A percentile compares a stretch with the other conserved stretches of the same genome.
Evolutionary conservation across 2,113 vertebrate species (phyloP).

Genomic region (Phaethon lepturus): DNA sequence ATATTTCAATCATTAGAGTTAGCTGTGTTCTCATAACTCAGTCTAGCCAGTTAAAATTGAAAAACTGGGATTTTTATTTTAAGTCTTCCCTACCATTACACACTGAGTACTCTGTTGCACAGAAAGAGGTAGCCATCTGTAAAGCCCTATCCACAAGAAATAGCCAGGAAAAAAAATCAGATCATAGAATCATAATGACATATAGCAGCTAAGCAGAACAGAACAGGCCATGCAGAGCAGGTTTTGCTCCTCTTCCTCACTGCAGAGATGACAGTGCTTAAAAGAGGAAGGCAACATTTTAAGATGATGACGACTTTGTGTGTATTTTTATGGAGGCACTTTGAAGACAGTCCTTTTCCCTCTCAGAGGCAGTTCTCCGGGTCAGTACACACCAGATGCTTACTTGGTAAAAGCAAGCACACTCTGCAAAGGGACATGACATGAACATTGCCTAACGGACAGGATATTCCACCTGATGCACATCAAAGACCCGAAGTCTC

Average conservation of each 20-base stretch:
- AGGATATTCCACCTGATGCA: not conserved
- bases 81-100: not conserved
- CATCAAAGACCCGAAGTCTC: not conserved
- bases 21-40: not conserved
- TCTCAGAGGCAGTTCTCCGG: not conserved
- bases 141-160: not conserved
- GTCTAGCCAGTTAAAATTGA: not conserved
- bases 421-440: not conserved
- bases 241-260: not conserved
- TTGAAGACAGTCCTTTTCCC: not conserved
- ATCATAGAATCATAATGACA: not conserved
- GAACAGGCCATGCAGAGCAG: not conserved
- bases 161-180: not conserved
- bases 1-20: not conserved
- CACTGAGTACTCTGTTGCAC: not conserved
- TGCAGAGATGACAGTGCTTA: not conserved
- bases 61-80: not conserved
- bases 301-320: not conserved
- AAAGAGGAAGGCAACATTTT: not conserved
- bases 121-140: not conserved
- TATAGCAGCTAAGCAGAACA: not conserved
- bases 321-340: not conserved
- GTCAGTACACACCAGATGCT: not conserved
- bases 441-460: not conserved
- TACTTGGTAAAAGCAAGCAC: not conserved